Evolutionary conservation across 92 coral and sea anemone genomes (phyloP).

Genomic region (Diadumene lineata): DNA sequence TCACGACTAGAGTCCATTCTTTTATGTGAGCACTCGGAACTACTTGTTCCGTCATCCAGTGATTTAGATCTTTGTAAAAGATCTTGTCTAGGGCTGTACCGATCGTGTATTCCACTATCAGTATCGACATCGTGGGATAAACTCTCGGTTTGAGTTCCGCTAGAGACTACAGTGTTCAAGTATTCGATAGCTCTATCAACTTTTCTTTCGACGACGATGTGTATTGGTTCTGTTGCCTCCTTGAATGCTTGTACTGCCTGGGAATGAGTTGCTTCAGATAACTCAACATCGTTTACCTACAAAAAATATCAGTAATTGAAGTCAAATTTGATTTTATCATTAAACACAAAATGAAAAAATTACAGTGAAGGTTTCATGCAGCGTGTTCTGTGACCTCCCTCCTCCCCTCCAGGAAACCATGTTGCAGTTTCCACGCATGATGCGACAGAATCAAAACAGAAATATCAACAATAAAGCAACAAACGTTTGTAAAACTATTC

Average conservation of each 20-base stretch:
- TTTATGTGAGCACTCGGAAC: slow-evolving; percentile 82
- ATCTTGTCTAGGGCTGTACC: slow-evolving; percentile 90
- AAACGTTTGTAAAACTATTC: no score
- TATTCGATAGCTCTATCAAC: slow-evolving; percentile 58
- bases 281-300: slow-evolving; percentile 83
- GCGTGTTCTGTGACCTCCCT: no score
- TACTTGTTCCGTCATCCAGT: slow-evolving; percentile 86
- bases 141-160: slow-evolving; percentile 90
- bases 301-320: no score
- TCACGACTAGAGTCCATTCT: slow-evolving; percentile 76
- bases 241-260: slow-evolving; percentile 92
- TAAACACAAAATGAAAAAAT: no score
- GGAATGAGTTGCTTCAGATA: slow-evolving; percentile 85
- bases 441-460: no score
- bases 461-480: no score
- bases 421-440: no score
- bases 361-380: no score
- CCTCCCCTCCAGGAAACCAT: no score
- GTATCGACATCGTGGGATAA: slow-evolving; percentile 77
- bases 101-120: slow-evolving; percentile 87
- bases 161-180: slow-evolving; percentile 60
- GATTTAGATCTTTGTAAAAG: slow-evolving; percentile 68
- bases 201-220: slow-evolving; percentile 69
- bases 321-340: no score
- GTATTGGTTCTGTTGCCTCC: slow-evolving; percentile 76